Evolutionary conservation across 2,888 invertebrate species (phyloP).

Genomic region (Danaus chrysippus): DNA sequence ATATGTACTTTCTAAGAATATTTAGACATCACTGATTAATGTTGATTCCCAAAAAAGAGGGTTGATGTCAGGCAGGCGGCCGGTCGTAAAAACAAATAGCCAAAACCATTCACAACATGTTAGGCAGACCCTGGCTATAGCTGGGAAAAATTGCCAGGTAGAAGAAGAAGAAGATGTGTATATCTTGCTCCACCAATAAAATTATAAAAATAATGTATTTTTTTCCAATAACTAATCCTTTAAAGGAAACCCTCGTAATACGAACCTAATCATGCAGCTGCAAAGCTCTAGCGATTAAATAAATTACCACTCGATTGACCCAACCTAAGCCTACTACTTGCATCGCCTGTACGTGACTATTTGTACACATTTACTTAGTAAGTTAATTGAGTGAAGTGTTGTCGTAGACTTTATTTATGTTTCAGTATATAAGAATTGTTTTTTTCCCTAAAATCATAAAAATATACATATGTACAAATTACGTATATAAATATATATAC

Average conservation of each 20-base stretch:
- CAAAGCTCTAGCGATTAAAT: constrained; percentile 26
- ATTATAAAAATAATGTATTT: constrained; percentile 2
- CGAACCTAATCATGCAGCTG: constrained; percentile 25
- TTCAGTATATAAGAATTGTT: background rate
- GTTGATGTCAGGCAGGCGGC: no score
- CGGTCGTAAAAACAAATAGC: no score
- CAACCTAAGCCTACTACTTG: constrained; percentile 23
- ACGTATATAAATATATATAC: no score
- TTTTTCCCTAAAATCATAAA: no score
- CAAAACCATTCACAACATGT: no score
- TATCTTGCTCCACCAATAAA: background rate
- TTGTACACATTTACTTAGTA: constrained; percentile 21
- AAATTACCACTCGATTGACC: constrained; percentile 27
- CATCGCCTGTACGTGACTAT: constrained; percentile 21
- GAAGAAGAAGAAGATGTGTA: no score
- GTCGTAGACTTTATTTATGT: constrained; percentile 2
- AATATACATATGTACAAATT: no score
- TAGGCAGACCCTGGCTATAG: no score
- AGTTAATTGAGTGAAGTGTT: constrained; percentile 14
- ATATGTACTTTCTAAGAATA: no score
- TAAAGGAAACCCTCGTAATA: constrained; percentile 17
- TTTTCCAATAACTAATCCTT: constrained; percentile 6
- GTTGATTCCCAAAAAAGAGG: no score
- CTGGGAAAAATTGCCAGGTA: no score
- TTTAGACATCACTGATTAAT: no score